Evolutionary conservation across 2,888 invertebrate species (phyloP).

Genomic region (Orthosia incerta): DNA sequence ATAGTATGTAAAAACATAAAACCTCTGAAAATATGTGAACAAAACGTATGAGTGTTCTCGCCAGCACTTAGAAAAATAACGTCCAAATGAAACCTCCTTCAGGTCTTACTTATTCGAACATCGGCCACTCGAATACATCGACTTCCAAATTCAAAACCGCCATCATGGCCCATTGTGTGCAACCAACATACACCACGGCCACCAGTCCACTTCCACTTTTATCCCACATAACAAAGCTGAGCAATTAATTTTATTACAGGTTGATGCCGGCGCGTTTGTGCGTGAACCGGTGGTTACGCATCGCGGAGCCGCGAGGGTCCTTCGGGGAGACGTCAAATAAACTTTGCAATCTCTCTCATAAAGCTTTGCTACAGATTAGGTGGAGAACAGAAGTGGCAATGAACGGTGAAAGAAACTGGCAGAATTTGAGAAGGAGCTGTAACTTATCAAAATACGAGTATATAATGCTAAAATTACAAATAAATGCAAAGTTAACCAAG

Average conservation of each 20-base stretch:
- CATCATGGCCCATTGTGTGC: conserved; percentile 14
- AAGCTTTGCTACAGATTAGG: conserved; percentile 66
- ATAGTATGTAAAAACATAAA: too few species aligned
- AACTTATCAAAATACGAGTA: too few species aligned
- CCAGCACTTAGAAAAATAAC: background rate
- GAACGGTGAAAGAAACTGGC: background rate
- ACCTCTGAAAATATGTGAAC: too few species aligned
- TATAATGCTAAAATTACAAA: too few species aligned
- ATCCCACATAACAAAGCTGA: conserved; percentile 57
- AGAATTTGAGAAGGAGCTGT: background rate
- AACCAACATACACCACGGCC: background rate
- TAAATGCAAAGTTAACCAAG: background rate
- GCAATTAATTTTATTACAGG: conserved; percentile 80
- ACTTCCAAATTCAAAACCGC: background rate
- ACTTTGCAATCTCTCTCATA: conserved; percentile 78
- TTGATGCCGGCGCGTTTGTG: conserved; percentile 75
- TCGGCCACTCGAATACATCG: too few species aligned
- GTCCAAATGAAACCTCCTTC: background rate
- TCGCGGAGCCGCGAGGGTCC: conserved; percentile 70
- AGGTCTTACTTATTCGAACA: background rate
- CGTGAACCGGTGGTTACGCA: conserved; percentile 76
- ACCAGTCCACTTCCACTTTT: conserved; percentile 41
- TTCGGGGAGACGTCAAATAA: conserved; percentile 80
- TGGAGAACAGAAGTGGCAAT: conserved; percentile 30
- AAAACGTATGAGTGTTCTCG: background rate